Evolutionary conservation across 92 coral and sea anemone genomes (phyloP).

Genomic region (Phenganax stokvisi): DNA sequence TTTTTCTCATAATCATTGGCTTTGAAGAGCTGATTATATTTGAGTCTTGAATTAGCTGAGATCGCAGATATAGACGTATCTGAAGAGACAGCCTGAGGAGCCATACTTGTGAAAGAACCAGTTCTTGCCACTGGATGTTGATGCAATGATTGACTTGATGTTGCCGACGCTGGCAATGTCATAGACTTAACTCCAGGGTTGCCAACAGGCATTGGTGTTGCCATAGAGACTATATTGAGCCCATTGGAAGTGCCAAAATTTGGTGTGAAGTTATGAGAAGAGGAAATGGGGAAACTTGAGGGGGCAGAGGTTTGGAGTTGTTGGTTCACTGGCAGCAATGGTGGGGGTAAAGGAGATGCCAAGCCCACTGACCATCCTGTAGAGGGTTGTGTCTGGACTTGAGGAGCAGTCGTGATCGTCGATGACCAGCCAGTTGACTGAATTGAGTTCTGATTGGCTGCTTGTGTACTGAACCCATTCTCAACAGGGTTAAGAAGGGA

Average conservation of each 20-base stretch:
- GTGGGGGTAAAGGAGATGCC: constrained; percentile 12
- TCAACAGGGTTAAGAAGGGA: constrained; percentile 36
- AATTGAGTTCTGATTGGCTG: constrained; percentile 51
- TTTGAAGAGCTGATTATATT: constrained; percentile 90
- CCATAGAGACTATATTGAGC: constrained; percentile 10
- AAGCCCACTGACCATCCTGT: constrained; percentile 40
- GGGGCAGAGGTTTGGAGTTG: constrained; percentile 34
- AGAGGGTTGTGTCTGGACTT: background rate
- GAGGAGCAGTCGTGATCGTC: constrained; percentile 3
- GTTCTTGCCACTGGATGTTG: constrained; percentile 29
- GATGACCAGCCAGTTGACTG: constrained; percentile 43
- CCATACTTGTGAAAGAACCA: background rate
- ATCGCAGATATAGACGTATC: constrained; percentile 43
- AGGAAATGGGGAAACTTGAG: constrained; percentile 16
- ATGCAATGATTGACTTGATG: constrained; percentile 18
- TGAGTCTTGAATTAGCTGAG: constrained; percentile 64
- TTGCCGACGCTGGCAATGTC: constrained; percentile 18
- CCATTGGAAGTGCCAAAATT: constrained; percentile 36
- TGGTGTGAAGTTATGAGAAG: constrained; percentile 2
- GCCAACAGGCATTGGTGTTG: constrained; percentile 6
- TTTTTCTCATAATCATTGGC: constrained; percentile 70
- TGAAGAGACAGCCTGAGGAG: constrained; percentile 8
- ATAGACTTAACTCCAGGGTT: constrained; percentile 22
- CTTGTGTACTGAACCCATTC: constrained; percentile 22
- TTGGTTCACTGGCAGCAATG: constrained; percentile 27